Percentiles rank a stretch among this genome's conserved stretches.
Conservation (phyloP, 2,797 vertebrate genomes). For the Selene dorsalis region DNA sequence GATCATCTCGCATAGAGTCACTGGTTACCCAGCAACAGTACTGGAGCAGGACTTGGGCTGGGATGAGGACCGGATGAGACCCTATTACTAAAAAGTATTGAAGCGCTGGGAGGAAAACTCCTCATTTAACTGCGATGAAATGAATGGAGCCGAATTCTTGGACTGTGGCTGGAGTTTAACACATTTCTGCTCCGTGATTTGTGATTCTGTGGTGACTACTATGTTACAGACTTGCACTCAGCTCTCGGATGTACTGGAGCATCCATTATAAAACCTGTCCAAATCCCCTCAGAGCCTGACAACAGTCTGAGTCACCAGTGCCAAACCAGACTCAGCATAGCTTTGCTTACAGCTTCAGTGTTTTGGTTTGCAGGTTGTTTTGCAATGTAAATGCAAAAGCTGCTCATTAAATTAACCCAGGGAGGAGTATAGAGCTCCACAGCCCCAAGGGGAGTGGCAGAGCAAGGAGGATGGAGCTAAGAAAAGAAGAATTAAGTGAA, state of each 20-base stretch:
- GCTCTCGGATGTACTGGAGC: constrained; percentile 13
- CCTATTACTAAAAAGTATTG: constrained; percentile 33
- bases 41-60: constrained; percentile 34
- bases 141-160: constrained; percentile 20
- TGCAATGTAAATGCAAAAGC: constrained; percentile 79
- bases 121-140: constrained; percentile 34
- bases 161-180: constrained; percentile 23
- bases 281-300: constrained; percentile 44
- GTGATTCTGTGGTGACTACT: constrained; percentile 21
- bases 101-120: constrained; percentile 22
- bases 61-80: constrained; percentile 41
- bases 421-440: constrained; percentile 48
- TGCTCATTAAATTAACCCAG: constrained; percentile 78
- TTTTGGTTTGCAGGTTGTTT: constrained; percentile 69
- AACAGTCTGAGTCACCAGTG: constrained; percentile 43
- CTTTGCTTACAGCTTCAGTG: constrained; percentile 55
- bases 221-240: constrained; percentile 3
- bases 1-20: constrained; percentile 39
- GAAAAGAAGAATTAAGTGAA: constrained; percentile 26
- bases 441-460: constrained; percentile 53
- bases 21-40: constrained; percentile 59
- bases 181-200: constrained; percentile 10
- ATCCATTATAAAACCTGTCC: constrained; percentile 42
- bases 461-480: constrained; percentile 34
- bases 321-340: constrained; percentile 47